Evolutionary conservation across 2,888 invertebrate genomes (phyloP), one percentile per base, ranked within the genome.

Genomic region (Nysson spinosus): DNA sequence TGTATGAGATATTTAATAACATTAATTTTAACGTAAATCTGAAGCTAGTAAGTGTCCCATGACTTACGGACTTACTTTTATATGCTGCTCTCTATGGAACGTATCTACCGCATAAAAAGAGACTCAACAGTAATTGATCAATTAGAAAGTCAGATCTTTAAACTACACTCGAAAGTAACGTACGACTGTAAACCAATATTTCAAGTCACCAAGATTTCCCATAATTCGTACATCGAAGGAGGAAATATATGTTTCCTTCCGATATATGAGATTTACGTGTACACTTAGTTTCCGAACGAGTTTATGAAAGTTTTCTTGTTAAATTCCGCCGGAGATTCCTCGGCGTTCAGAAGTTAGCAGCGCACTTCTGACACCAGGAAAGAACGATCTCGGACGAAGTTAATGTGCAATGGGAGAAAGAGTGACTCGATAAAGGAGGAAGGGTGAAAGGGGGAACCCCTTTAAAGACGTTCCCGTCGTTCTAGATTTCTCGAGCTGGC

Each of bases 401-500:
- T 11, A 37, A 17, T n/a, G 26, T 24, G 40, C 9, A 12, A n/a
- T 7, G 34, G 4, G 11, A 20, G 16, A 50, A 20, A 12, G 40
- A 35, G 24, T 14, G 43, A 28, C 16, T 16, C 43, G 28, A 56
- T 39, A 39, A 43, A 49, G 49, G 19, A 22, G 32, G 22, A 39
- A 22, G 11, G n/a, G n/a, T n/a, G n/a, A n/a, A n/a, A 28, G 14
- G 16, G 30, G 26, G 40, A 16, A 26, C 40, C 40, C 37, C 57
- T 49, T 62, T 60, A 39, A 65, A 57, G 42, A 24, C 2, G n/a
- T 49, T 58, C 30, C 50, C 54, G 52, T 67, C 50, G 22, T 67
- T 69, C 50, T 62, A 75, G 75, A 51, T 90, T 92, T 85, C 88
- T 91, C 47, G 93, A 93, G 64, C 91, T 93, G 37, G 91, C 91